Percentiles rank a stretch among this genome's conserved stretches.
Conservation (phyloP, 2,888 invertebrate species). For the Campoletis raptor region DNA sequence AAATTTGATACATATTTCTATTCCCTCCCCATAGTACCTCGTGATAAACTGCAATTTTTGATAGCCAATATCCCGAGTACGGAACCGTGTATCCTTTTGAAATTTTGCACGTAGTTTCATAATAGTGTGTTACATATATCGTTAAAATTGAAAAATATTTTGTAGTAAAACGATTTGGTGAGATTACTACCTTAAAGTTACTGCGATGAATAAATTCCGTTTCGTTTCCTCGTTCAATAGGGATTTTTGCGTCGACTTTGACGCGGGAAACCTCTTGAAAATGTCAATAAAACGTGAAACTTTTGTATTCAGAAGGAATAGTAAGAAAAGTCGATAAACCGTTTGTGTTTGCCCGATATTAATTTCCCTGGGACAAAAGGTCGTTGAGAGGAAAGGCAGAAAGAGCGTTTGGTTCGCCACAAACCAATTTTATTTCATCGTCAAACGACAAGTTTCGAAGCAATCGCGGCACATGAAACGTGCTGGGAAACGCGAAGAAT, state of each 20-base stretch:
- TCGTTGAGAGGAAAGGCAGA: background rate
- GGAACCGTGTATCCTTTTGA: too few species aligned
- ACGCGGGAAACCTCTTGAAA: background rate
- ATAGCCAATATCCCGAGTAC: too few species aligned
- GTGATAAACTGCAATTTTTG: too few species aligned
- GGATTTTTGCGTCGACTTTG: background rate
- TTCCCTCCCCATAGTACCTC: too few species aligned
- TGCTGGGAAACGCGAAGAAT: conserved; percentile 3
- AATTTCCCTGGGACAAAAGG: conserved; percentile 17
- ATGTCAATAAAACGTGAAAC: background rate
- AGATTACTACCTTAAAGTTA: background rate
- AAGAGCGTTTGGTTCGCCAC: conserved; percentile 60
- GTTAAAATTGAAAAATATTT: too few species aligned
- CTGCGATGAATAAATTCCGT: background rate
- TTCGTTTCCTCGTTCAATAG: background rate
- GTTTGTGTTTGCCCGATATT: conserved; percentile 8
- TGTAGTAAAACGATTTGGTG: too few species aligned
- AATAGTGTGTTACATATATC: too few species aligned
- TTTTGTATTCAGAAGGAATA: background rate
- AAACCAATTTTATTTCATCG: conserved; percentile 64
- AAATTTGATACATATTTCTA: too few species aligned
- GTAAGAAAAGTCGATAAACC: conserved; percentile 3
- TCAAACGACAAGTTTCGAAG: conserved; percentile 41
- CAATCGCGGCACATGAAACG: conserved; percentile 20
- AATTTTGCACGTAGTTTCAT: too few species aligned